Conservation (phyloP, 2,888 invertebrate genomes). For the Abscondita cerata region DNA sequence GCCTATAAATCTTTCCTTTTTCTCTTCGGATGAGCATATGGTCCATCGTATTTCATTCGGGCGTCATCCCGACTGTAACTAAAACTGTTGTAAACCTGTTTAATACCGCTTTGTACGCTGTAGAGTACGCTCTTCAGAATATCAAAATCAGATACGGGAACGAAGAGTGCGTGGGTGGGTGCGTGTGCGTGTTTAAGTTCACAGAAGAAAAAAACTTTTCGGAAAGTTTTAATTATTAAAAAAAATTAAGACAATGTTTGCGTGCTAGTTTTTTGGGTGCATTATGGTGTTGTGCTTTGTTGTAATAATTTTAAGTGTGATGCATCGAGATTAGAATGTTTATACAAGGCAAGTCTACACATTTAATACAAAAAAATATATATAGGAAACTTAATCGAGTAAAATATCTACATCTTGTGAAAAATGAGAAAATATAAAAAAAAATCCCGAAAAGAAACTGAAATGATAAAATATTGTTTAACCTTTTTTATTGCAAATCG, state of each 20-base stretch:
- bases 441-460: background rate
- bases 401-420: background rate
- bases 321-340: background rate
- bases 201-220: background rate
- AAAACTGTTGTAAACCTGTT: conserved; percentile 8
- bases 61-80: conserved; percentile 3
- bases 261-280: background rate
- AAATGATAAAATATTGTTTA: conserved; percentile 4
- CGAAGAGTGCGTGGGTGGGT: background rate
- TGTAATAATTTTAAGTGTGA: background rate
- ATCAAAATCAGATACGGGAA: background rate
- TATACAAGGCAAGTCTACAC: conserved; percentile 6
- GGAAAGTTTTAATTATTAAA: background rate
- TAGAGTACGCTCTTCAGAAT: background rate
- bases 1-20: conserved; percentile 7
- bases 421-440: background rate
- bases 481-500: conserved; percentile 1
- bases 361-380: background rate
- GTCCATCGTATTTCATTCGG: conserved; percentile 8
- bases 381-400: conserved; percentile 3
- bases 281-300: background rate
- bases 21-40: conserved; percentile 10
- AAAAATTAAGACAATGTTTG: background rate
- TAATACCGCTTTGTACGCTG: conserved; percentile 3
- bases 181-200: background rate